A percentile compares a stretch with the other conserved stretches of the same genome.
Evolutionary conservation across 2,797 vertebrate species (phyloP).

Genomic region (Sylvilagus floridanus): DNA sequence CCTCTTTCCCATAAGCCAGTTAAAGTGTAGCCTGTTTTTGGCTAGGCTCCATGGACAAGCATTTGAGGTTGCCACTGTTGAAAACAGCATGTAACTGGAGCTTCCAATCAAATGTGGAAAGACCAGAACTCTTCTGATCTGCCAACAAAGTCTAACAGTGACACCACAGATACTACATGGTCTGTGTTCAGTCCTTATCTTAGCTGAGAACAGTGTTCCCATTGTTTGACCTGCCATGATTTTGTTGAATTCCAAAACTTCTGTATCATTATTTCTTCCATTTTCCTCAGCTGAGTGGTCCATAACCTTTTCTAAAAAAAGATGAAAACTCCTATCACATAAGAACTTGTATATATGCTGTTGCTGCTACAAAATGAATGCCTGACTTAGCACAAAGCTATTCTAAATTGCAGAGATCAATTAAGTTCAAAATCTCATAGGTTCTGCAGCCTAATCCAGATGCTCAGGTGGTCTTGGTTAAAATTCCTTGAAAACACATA

Average conservation of each 20-base stretch:
- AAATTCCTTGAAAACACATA: neutral
- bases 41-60: fast-evolving
- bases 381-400: neutral
- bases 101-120: neutral
- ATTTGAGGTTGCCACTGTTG: fast-evolving
- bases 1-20: fast-evolving
- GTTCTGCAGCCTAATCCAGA: neutral
- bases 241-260: neutral
- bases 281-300: neutral
- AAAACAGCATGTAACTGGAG: fast-evolving
- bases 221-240: neutral
- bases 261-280: neutral
- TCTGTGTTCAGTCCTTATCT: neutral
- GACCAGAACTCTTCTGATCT: neutral
- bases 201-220: neutral
- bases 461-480: neutral
- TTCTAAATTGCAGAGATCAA: neutral
- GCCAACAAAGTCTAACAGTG: neutral
- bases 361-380: neutral
- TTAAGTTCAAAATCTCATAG: neutral
- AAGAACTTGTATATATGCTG: neutral
- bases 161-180: neutral
- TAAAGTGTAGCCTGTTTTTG: neutral
- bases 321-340: neutral
- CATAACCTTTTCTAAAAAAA: neutral